Conservation (phyloP, 2,888 invertebrate species). For the Xestia sexstrigata region DNA sequence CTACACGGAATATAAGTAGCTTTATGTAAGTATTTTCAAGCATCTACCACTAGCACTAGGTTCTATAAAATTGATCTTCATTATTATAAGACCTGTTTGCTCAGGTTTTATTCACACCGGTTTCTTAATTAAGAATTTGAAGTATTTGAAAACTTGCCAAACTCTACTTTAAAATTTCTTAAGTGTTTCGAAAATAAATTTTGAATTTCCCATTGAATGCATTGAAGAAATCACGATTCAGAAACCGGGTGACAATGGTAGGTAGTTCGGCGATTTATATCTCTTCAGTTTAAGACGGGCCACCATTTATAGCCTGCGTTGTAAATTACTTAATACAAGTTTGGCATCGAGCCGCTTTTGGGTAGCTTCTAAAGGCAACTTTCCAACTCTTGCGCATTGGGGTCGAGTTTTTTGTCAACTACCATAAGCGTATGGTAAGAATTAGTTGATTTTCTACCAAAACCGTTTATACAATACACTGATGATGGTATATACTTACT, state of each 20-base stretch:
- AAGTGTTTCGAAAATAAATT: not conserved
- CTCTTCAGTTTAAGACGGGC: slow-evolving; percentile 35
- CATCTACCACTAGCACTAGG: not conserved
- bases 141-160: not conserved
- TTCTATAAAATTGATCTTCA: too few species aligned
- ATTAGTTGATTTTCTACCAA: slow-evolving; percentile 36
- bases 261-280: slow-evolving; percentile 47
- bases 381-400: slow-evolving; percentile 79
- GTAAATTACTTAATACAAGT: slow-evolving; percentile 67
- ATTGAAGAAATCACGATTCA: slow-evolving; percentile 4
- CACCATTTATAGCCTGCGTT: slow-evolving; percentile 62
- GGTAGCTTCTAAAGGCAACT: slow-evolving; percentile 76
- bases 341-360: slow-evolving; percentile 77
- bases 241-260: not conserved
- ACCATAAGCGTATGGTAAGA: slow-evolving; percentile 59
- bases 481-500: not conserved
- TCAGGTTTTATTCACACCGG: not conserved
- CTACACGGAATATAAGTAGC: slow-evolving; percentile 2
- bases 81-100: too few species aligned
- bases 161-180: not conserved
- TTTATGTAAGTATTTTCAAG: not conserved
- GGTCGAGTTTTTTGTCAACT: slow-evolving; percentile 76
- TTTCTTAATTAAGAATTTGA: not conserved
- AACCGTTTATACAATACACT: slow-evolving; percentile 6
- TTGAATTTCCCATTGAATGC: not conserved